Conservation (phyloP, 2,113 vertebrate genomes). For the Narcine bancroftii region DNA sequence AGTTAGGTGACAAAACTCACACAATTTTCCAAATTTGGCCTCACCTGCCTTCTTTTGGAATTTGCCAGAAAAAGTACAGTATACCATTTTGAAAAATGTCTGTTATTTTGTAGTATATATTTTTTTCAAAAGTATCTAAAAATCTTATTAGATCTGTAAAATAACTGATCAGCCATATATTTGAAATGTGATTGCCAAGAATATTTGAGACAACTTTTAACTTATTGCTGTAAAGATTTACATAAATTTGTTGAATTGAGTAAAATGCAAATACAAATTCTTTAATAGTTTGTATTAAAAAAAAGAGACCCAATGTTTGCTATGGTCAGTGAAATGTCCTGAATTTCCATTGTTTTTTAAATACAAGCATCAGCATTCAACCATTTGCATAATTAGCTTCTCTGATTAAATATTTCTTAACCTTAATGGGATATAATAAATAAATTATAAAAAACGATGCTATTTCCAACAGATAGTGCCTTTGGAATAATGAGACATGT, state of each 20-base stretch:
- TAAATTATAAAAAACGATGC: background rate
- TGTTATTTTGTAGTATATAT: too few species aligned
- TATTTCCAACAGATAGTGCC: background rate
- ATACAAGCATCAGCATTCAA: background rate
- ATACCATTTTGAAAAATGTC: too few species aligned
- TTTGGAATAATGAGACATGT: background rate
- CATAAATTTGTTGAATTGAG: background rate
- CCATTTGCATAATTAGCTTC: background rate
- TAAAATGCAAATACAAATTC: background rate
- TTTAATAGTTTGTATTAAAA: background rate
- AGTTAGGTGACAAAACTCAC: too few species aligned
- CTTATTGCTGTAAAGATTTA: background rate
- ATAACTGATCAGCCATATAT: background rate
- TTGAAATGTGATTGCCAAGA: background rate
- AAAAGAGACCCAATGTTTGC: background rate
- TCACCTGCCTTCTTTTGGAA: too few species aligned
- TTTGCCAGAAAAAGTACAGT: too few species aligned
- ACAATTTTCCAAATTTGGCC: too few species aligned
- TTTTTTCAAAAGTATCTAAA: too few species aligned
- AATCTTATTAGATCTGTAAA: too few species aligned
- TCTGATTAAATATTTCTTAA: background rate
- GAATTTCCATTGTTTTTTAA: too few species aligned
- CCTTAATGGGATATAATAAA: background rate
- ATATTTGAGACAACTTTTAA: background rate
- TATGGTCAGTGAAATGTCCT: too few species aligned